Evolutionary conservation across 2,888 invertebrate genomes (phyloP), one percentile per base, ranked within the genome.

Genomic region (Gandaritis pyraliata): DNA sequence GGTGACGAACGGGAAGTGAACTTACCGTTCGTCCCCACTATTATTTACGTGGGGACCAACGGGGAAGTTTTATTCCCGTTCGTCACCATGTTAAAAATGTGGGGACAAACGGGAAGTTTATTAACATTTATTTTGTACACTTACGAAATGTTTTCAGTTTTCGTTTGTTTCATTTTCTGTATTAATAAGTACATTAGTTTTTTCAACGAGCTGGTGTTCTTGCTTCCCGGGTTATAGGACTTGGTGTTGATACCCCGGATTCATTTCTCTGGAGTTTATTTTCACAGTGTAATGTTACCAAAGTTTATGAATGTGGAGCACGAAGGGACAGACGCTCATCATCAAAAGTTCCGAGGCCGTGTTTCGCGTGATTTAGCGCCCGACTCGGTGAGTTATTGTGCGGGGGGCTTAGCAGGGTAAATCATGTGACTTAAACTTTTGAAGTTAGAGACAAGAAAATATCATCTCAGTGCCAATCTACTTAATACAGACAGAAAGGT

Each of bases 351-450:
- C 43, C 51, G 59, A 47, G 59, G 51, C 51, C 58, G 46, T 60
- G 53, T 48, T 58, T 39, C 58, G 54, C 39, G 62, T 68, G 68
- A 66, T 66, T 55, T 58, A 70, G 56, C 47, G 49, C 45, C 47
- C 18, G 56, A 15, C 63, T 53, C 50, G 60, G 49, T 68, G 61
- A 70, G 55, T 68, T 68, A 68, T 66, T 62, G 58, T 49, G 57
- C 13, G 52, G 48, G 51, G 45, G 16, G 45, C 16, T 53, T 18
- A 29, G 41, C 29, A 23, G 62, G 62, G 33, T 16, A 23, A 36
- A 59, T 53, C 53, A 29, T 43, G 38, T 23, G 12, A 29, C 48
- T 47, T n/a, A 16, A 55, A 47, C 13, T 51, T 36, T 13, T 12
- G 13, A 41, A 52, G 48, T 61, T 52, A 15, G 33, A 46, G 33